Evolutionary conservation across 2,113 vertebrate species (phyloP), one percentile per base, ranked within the genome.

Genomic region (Hippopotamus amphibius): DNA sequence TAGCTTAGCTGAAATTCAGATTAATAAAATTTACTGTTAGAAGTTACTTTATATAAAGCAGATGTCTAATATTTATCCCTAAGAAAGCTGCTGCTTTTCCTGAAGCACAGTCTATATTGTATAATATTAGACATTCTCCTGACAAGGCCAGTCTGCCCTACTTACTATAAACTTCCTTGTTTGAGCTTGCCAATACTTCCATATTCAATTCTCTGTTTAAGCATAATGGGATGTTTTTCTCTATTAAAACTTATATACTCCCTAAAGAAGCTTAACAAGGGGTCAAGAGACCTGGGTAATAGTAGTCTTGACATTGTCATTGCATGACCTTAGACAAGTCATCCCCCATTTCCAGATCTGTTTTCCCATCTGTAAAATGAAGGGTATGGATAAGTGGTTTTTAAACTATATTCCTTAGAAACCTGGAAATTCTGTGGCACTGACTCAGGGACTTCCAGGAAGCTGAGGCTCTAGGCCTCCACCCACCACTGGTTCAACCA

Each of bases 341-440:
- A 83, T 77, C 41, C 26, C 3, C 55, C 30, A 46, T 85, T 69
- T 82, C 28, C 21, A 79, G 19, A 48, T 92, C 4, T 77, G 12
- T 68, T 93, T 92, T 26, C n/a, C 96, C 30, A 85, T 57, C 30
- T 95, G 11, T 84, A 85, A 88, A 95, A 89, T 92, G 63, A 84
- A 76, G 19, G 3, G 5, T 94, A 46, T 93, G 30, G 2, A 48
- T 83, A 79, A 90, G 43, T 95, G 30, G 5, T 72, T 84, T 96
- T 65, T 76, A 65, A 81, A 66, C 66, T 85, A 9, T 15, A 30
- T 88, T 95, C n/a, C 46, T 91, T 15, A 96, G 66, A 96, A 95
- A 46, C 9, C 50, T 93, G 50, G 26, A 95, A 74, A 76, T 93
- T 94, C 71, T 82, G 17, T 96, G 93, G 26, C n/a, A 95, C 28